Evolutionary conservation across 2,113 vertebrate genomes (phyloP).

Genomic region (Orcinus orca): DNA sequence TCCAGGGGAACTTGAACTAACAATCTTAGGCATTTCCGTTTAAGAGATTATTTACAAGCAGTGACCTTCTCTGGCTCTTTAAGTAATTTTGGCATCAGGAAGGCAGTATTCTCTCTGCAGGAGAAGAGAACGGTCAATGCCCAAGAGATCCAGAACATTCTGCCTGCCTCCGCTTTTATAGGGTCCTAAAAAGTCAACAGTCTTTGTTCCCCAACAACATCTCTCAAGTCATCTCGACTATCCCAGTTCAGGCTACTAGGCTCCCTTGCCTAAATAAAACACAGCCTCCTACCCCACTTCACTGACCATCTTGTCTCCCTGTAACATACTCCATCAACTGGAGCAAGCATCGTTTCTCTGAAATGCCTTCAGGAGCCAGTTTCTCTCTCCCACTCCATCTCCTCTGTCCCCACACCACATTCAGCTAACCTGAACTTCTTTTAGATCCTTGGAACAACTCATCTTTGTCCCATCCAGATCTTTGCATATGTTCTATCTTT

Average conservation of each 20-base stretch:
- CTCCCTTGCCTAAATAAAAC: neutral
- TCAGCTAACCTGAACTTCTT: neutral
- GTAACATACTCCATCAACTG: neutral
- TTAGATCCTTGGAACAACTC: neutral
- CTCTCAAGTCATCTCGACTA: neutral
- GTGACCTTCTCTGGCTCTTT: neutral
- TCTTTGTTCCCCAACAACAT: neutral
- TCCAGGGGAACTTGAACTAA: neutral
- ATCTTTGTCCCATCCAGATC: neutral
- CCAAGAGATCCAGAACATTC: neutral
- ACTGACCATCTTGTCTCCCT: neutral
- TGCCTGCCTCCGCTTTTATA: neutral
- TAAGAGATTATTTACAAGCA: conserved; percentile 34
- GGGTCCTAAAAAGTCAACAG: neutral
- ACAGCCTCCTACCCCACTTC: neutral
- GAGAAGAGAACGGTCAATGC: neutral
- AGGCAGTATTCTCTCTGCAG: neutral
- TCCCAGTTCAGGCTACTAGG: neutral
- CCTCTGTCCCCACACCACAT: too few species aligned
- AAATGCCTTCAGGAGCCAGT: neutral
- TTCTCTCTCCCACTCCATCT: neutral
- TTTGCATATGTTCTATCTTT: neutral
- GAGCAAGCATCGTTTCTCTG: neutral
- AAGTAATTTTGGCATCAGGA: conserved; percentile 4
- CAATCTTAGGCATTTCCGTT: neutral